A percentile compares a stretch with the other conserved stretches of the same genome.
phyloP scores from a whole-genome alignment of 2,797 vertebrate genomes.

The Morus bassanus region DNA sequence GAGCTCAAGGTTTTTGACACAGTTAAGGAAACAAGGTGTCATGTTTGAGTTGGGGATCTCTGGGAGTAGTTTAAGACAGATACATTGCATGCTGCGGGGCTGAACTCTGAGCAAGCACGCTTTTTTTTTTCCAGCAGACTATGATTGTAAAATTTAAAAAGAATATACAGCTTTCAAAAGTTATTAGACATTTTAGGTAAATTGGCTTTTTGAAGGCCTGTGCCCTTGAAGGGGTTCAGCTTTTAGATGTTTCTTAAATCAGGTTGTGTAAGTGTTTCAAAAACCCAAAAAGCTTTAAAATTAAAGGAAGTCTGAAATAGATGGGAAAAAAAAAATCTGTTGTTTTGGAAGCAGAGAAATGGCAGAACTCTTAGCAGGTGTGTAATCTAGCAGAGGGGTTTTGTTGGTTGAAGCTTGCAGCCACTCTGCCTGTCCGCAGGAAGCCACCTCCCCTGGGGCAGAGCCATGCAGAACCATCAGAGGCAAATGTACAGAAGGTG shows the following conservation, averaged over 20 bases:
- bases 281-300: not conserved
- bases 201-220: not conserved
- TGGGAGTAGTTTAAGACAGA: not conserved
- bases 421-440: not conserved
- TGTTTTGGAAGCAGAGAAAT: not conserved
- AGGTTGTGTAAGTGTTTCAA: not conserved
- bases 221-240: not conserved
- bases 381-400: not conserved
- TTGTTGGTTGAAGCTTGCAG: not conserved
- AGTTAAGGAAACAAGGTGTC: not conserved
- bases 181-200: not conserved
- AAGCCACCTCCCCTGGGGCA: not conserved
- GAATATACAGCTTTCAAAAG: not conserved
- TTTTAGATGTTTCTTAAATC: not conserved
- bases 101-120: not conserved
- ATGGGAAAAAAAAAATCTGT: not conserved
- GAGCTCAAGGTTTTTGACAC: not conserved
- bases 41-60: not conserved
- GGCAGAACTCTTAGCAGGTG: not conserved
- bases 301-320: not conserved
- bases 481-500: not conserved
- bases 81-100: not conserved
- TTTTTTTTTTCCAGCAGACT: not conserved
- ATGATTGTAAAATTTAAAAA: not conserved
- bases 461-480: accelerated